These are phyloP conservation scores for Drosophila littoralis DNA, from an alignment of 1,140 invertebrate species.

Conservation along the genomic window DNA sequence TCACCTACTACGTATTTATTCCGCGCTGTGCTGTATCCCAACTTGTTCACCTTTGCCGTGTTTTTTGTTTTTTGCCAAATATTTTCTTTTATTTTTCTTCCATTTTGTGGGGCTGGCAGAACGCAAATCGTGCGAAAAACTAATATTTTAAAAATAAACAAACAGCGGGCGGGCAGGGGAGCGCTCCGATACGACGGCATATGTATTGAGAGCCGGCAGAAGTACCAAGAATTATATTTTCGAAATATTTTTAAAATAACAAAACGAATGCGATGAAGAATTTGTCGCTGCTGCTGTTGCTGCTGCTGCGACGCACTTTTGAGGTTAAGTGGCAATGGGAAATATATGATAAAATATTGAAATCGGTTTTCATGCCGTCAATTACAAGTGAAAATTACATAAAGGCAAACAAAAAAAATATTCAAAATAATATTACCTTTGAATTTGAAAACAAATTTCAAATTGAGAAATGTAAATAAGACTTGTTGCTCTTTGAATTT, in stretches of 20 bases:
- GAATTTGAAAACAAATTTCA: slow-evolving; percentile 6
- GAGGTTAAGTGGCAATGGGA: slow-evolving; percentile 52
- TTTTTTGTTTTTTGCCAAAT: slow-evolving; percentile 2
- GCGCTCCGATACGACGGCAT: slow-evolving; percentile 4
- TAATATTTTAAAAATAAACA: slow-evolving; percentile 79
- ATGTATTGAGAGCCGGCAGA: slow-evolving; percentile 58
- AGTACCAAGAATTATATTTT: slow-evolving; percentile 62
- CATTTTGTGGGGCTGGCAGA: slow-evolving; percentile 10
- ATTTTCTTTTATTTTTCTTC: slow-evolving; percentile 12
- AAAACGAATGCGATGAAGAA: slow-evolving; percentile 39
- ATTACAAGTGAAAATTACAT: slow-evolving; percentile 38
- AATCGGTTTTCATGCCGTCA: slow-evolving; percentile 11
- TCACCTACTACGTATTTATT: slow-evolving; percentile 7
- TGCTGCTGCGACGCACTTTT: slow-evolving; percentile 52
- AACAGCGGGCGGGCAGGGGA: slow-evolving; percentile 38
- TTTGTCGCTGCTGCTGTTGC: slow-evolving; percentile 25
- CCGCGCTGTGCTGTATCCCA: background rate
- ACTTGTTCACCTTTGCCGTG: slow-evolving; percentile 1
- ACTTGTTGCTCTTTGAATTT: slow-evolving; percentile 41
- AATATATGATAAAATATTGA: slow-evolving; percentile 15
- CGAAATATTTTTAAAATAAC: slow-evolving; percentile 74
- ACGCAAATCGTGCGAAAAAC: slow-evolving; percentile 69
- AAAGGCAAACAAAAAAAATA: slow-evolving; percentile 35
- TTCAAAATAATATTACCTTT: slow-evolving; percentile 23
- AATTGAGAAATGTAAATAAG: slow-evolving; percentile 32